phyloP scores from a whole-genome alignment of 1,140 invertebrate genomes.

The Diprion similis region DNA sequence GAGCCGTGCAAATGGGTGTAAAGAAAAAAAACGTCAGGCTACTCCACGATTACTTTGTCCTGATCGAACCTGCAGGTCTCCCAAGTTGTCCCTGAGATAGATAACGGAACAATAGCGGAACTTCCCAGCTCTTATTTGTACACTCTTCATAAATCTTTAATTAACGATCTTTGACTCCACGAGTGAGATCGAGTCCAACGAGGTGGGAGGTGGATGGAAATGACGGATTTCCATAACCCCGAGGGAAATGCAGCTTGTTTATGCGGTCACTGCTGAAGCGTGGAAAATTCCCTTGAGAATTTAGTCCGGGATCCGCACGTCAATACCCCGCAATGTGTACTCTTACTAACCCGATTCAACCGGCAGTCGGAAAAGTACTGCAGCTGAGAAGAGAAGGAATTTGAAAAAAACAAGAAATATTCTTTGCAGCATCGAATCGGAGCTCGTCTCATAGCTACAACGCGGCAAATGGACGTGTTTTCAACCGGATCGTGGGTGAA shows the following conservation, averaged over 20 bases:
- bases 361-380: background rate
- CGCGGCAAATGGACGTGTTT: background rate
- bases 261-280: too few relatives aligned
- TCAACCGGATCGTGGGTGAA: background rate
- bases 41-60: background rate
- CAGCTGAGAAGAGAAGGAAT: background rate
- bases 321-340: background rate
- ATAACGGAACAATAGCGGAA: background rate
- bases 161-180: background rate
- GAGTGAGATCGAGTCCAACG: background rate
- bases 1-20: background rate
- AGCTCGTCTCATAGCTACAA: background rate
- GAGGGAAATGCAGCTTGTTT: too few relatives aligned
- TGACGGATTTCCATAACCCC: too few relatives aligned
- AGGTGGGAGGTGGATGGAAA: too few relatives aligned
- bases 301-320: background rate
- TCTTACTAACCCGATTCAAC: background rate
- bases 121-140: background rate
- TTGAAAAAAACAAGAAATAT: constrained; percentile 9
- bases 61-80: background rate
- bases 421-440: background rate
- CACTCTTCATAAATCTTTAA: background rate
- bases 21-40: background rate
- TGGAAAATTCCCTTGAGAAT: too few relatives aligned
- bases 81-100: background rate